Percentiles rank a stretch among this genome's conserved stretches.
phyloP scores from a whole-genome alignment of 2,797 vertebrate species.

The Artibeus jamaicensis region DNA sequence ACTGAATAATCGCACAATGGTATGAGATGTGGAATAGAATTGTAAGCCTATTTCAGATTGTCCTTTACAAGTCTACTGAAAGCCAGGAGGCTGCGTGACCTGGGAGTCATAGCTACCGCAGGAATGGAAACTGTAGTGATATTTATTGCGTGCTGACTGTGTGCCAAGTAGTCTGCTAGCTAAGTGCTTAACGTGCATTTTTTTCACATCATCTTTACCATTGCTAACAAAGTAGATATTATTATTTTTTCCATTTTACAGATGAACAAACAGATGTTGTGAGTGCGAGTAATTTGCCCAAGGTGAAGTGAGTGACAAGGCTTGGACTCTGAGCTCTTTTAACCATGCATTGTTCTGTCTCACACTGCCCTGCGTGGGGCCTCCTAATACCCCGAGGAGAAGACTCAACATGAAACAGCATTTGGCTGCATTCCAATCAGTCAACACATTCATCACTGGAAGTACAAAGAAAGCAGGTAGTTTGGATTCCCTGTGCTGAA shows the following conservation, averaged over 20 bases:
- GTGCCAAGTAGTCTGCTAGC: neutral
- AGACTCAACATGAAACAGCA: constrained; percentile 57
- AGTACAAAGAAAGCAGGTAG: constrained; percentile 73
- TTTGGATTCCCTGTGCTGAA: constrained; percentile 56
- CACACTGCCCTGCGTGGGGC: constrained; percentile 32
- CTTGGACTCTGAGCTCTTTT: constrained; percentile 52
- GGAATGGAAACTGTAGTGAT: neutral
- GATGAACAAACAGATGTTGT: constrained; percentile 59
- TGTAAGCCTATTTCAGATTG: neutral
- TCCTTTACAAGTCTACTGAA: neutral
- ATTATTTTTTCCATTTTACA: constrained; percentile 65
- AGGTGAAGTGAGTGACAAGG: constrained; percentile 52
- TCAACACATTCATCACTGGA: constrained; percentile 63
- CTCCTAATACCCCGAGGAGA: constrained; percentile 69
- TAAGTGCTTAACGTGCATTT: neutral
- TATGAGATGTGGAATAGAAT: neutral
- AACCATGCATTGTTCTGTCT: constrained; percentile 63
- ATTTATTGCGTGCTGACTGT: neutral
- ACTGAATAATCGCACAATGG: neutral
- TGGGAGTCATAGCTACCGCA: neutral
- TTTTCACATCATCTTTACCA: constrained; percentile 29
- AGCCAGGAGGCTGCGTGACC: neutral
- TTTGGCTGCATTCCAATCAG: constrained; percentile 71
- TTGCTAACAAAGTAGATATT: constrained; percentile 22
- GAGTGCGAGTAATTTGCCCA: constrained; percentile 49